Evolutionary conservation across 1,140 invertebrate species (phyloP), one percentile per base, ranked within the genome.

Genomic region (Notospermus geniculatus): DNA sequence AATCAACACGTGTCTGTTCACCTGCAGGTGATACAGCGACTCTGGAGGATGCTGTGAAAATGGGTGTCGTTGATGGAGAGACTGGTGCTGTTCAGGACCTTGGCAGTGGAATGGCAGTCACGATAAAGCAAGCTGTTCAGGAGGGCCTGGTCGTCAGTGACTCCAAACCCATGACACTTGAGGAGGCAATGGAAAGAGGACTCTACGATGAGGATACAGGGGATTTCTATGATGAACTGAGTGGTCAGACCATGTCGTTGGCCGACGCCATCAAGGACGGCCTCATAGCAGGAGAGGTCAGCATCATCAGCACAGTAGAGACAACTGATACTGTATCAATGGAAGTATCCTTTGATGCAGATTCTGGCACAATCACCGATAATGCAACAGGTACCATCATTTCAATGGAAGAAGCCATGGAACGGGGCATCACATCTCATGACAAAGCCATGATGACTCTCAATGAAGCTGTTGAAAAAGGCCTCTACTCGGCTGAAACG

Each of bases 391-490:
- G 92, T 61, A 88, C 92, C 68, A 80, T 86, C 2, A 73, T 97
- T 4, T 89, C 85, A 25, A 43, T 97, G 67, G 93, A 95, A 77
- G 86, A 87, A 62, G 94, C 95, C 53, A 79, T 94, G 46, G 25
- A 50, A n/a, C 5, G 25, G 25, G 46, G 25, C 25, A 50, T 50
- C n/a, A 27, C 25, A 50, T 50, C 46, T 4, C 19, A 50, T 50
- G 46, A 50, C 4, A 5, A 50, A n/a, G 4, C 46, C 25, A 27
- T 27, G 46, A 50, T 93, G n/a, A 92, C 91, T 5, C 74, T 95
- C 30, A 92, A 94, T 74, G 84, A 89, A 76, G 90, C 90, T 1
- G 87, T 95, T 52, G 90, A 93, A 77, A 89, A 92, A 81, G 92
- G 91, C 1, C 79, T 92, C 0, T 93, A 93, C 73, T 88, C 91